Evolutionary conservation across 2,888 invertebrate species (phyloP).

Genomic region (Petrophora chlorosata): DNA sequence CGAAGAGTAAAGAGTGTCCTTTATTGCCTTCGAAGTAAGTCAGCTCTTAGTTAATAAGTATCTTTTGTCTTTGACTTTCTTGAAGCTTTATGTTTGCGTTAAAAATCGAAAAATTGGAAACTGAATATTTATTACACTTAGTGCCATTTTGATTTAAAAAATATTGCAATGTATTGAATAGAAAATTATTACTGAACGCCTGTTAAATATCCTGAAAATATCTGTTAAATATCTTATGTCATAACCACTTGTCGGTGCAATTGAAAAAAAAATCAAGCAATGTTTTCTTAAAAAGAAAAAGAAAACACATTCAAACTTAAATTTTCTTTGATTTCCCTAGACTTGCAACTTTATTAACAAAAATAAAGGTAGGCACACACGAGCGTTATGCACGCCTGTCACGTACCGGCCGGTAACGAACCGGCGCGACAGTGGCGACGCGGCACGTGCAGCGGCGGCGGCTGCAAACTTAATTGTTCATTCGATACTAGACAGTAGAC

Average conservation of each 20-base stretch:
- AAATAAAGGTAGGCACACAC: slow-evolving; percentile 34
- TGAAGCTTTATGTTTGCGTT: no score
- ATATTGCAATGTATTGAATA: no score
- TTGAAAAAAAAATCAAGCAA: no score
- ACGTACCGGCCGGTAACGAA: slow-evolving; percentile 58
- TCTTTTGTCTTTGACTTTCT: slow-evolving; percentile 28
- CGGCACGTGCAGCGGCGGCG: slow-evolving; percentile 41
- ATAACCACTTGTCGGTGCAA: no score
- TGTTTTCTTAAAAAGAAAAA: no score
- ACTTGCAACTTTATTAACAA: slow-evolving; percentile 6
- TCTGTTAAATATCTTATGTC: no score
- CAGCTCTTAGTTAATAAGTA: slow-evolving; percentile 38
- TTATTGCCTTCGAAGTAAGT: slow-evolving; percentile 55
- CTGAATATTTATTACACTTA: no score
- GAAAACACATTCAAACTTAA: neutral
- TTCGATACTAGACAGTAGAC: slow-evolving; percentile 13
- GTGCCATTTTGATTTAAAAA: no score
- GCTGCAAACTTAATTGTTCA: slow-evolving; percentile 27
- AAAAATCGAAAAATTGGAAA: no score
- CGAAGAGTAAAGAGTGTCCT: slow-evolving; percentile 46
- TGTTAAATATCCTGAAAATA: no score
- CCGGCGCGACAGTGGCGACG: slow-evolving; percentile 51
- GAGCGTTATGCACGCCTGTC: slow-evolving; percentile 44
- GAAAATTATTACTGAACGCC: no score
- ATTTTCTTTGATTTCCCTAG: neutral